Conservation (phyloP, 1,140 invertebrate genomes). For the Euschistus heros region DNA sequence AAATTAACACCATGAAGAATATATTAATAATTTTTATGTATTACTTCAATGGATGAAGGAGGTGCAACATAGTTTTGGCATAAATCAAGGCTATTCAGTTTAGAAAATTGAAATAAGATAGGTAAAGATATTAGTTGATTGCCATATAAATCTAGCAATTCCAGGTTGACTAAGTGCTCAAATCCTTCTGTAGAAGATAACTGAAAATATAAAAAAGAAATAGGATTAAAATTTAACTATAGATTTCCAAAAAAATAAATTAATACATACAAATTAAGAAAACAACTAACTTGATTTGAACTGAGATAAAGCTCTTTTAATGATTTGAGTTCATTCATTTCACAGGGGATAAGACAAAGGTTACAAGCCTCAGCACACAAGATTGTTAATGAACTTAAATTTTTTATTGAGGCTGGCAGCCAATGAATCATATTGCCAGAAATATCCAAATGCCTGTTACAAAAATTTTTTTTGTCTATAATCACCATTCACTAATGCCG, state of each 20-base stretch:
- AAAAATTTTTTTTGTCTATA: too few relatives aligned
- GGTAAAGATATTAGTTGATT: background rate
- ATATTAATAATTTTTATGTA: too few relatives aligned
- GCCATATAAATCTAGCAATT: background rate
- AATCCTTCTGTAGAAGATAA: background rate
- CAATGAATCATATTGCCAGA: background rate
- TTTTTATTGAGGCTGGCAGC: background rate
- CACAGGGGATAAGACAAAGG: background rate
- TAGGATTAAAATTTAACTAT: background rate
- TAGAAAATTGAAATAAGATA: background rate
- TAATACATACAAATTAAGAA: background rate
- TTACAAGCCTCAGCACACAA: background rate
- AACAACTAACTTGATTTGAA: background rate
- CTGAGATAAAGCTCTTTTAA: background rate
- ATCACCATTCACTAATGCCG: too few relatives aligned
- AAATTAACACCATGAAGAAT: too few relatives aligned
- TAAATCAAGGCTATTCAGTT: background rate
- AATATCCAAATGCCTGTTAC: background rate
- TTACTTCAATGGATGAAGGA: background rate
- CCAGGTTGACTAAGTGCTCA: slow-evolving; percentile 1
- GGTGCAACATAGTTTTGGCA: slow-evolving; percentile 2
- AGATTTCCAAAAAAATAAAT: background rate
- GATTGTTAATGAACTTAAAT: background rate
- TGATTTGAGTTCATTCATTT: background rate
- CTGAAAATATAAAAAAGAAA: slow-evolving; percentile 1